Conservation (phyloP, 1,140 invertebrate species). For the Calosoma granatense region DNA sequence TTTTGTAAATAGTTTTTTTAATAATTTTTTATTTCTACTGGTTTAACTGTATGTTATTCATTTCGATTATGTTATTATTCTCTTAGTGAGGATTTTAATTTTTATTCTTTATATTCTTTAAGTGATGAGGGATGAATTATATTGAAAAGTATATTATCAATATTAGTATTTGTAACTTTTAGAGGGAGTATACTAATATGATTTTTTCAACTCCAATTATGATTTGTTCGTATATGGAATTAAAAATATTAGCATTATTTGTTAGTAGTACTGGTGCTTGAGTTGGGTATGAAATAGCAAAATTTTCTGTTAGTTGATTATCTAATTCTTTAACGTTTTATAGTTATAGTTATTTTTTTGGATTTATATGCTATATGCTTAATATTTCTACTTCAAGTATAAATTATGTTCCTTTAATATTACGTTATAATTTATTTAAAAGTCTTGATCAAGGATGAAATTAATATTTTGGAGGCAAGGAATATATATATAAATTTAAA, state of each 20-base stretch:
- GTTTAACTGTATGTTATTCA: conserved; percentile 43
- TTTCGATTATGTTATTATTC: conserved; percentile 44
- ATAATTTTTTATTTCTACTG: conserved; percentile 41
- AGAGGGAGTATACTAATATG: conserved; percentile 11
- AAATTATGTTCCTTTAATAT: conserved; percentile 22
- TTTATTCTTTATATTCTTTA: conserved; percentile 33
- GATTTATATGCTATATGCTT: neutral
- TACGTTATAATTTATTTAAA: conserved; percentile 27
- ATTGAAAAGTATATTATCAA: conserved; percentile 31
- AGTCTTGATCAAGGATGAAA: conserved; percentile 37
- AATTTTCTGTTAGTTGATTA: neutral
- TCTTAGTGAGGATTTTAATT: conserved; percentile 37
- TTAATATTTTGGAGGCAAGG: conserved; percentile 37
- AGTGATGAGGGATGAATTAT: conserved; percentile 36
- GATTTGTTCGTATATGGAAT: conserved; percentile 14
- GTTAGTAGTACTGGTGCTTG: neutral
- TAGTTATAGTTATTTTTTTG: neutral
- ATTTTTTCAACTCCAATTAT: no score
- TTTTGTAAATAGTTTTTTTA: conserved; percentile 40
- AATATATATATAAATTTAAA: no score
- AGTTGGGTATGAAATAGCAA: neutral
- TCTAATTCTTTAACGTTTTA: neutral
- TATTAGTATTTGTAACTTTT: conserved; percentile 26
- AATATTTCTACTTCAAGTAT: conserved; percentile 2
- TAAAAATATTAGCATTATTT: conserved; percentile 12